Percentiles rank a stretch among this genome's conserved stretches.
phyloP scores from a whole-genome alignment of 2,113 vertebrate species.

The Aphelocoma coerulescens region DNA sequence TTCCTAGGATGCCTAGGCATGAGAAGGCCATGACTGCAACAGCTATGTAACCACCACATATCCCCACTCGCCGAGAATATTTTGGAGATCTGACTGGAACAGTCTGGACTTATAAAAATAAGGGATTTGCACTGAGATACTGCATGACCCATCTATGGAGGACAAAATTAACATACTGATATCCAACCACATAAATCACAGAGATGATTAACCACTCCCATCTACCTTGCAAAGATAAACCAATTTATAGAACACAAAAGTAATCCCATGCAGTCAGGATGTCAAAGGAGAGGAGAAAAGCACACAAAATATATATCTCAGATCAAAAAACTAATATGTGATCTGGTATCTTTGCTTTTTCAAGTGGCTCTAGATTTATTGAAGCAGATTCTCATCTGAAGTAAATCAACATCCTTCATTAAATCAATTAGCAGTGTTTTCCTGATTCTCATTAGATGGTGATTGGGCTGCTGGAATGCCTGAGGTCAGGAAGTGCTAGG shows the following conservation, averaged over 20 bases:
- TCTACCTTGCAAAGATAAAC: neutral
- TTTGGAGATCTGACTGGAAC: neutral
- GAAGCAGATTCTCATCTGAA: conserved; percentile 32
- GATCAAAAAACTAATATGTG: neutral
- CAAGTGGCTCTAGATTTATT: conserved; percentile 7
- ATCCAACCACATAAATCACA: neutral
- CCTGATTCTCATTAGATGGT: neutral
- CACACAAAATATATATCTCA: neutral
- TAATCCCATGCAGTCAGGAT: neutral
- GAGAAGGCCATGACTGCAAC: neutral
- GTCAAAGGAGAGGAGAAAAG: neutral
- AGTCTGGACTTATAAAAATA: neutral
- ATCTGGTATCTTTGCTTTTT: neutral
- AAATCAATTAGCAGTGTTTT: conserved; percentile 29
- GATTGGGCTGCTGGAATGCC: neutral
- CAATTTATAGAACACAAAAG: neutral
- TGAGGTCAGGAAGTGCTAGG: neutral
- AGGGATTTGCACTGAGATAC: neutral
- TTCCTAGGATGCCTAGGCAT: conserved; percentile 28
- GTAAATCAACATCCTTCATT: conserved; percentile 18
- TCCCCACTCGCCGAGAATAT: neutral
- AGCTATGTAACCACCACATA: neutral
- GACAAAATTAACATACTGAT: neutral
- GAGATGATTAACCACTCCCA: neutral
- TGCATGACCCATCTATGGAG: neutral